Percentiles rank a stretch among this genome's conserved stretches.
phyloP scores from a whole-genome alignment of 2,113 vertebrate species.

The Dissostichus mawsoni region DNA sequence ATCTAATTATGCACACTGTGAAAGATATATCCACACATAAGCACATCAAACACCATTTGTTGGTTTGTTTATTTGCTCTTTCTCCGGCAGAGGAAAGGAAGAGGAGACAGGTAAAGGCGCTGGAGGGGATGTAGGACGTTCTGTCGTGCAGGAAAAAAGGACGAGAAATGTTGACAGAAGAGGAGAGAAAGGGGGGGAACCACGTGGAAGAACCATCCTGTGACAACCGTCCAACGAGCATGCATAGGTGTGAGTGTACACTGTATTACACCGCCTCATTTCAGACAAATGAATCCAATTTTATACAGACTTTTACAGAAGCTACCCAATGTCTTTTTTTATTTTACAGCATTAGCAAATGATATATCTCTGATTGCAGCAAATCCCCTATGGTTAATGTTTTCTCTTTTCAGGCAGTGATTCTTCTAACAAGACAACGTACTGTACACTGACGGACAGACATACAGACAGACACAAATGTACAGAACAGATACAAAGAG shows the following conservation, averaged over 20 bases:
- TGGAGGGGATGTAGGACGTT: conserved; percentile 55
- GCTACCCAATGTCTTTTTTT: conserved; percentile 59
- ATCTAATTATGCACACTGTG: conserved; percentile 53
- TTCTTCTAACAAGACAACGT: conserved; percentile 75
- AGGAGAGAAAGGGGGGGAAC: conserved; percentile 30
- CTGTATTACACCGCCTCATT: conserved; percentile 54
- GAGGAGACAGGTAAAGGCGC: conserved; percentile 64
- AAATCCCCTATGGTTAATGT: conserved; percentile 65
- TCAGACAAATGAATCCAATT: conserved; percentile 61
- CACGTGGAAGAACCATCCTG: conserved; percentile 76
- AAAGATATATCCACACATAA: conserved; percentile 54
- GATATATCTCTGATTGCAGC: conserved; percentile 63
- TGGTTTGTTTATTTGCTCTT: conserved; percentile 83
- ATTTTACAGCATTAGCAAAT: conserved; percentile 67
- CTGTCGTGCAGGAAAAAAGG: conserved; percentile 74
- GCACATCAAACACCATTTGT: conserved; percentile 52
- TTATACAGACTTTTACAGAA: conserved; percentile 65
- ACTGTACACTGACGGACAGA: conserved; percentile 71
- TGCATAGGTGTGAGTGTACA: conserved; percentile 81
- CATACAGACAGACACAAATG: conserved; percentile 70
- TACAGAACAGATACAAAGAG: conserved; percentile 67
- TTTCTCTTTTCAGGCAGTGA: conserved; percentile 72
- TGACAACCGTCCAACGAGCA: conserved; percentile 79
- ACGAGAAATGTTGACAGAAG: conserved; percentile 56
- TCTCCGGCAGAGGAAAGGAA: conserved; percentile 74